Base-by-base conservation (phyloP, 2,797 vertebrate species). In the Cyclura pinguis region DNA sequence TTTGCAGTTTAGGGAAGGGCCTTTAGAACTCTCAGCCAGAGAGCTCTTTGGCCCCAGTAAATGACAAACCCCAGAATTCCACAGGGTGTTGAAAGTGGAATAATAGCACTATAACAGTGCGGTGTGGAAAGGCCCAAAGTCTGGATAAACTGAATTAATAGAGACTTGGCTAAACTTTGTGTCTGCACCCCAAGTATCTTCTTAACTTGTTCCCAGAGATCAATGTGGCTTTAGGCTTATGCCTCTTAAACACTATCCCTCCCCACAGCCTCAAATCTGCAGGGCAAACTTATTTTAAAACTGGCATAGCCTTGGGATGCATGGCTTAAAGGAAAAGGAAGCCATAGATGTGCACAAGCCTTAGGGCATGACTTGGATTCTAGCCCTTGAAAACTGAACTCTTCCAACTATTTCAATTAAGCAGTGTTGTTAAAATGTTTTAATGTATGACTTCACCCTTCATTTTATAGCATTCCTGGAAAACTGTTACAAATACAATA, bases 401-500 rank as follows among this genome's bases (percentile, higher is more conserved):
- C 73, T 95, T 96, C 80, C 89, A 91, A 69, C 0, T 42, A 88
- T 95, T 95, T 94, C 90, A 91, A 84, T 92, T 95, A 94, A 95
- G 93, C 94, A 85, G 80, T 93, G 93, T 94, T 96, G 95, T 94
- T 91, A 95, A 96, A 96, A 91, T 93, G 92, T 93, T 94, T 94
- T 94, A 96, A 95, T 93, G 91, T 93, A 94, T 94, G 92, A 94
- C 91, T 95, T 96, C 94, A 95, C 96, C 90, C 81, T 94, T 95
- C 90, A 88, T 94, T 92, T 95, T 96, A 92, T 87, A 88, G 91
- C 90, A 95, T 96, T 95, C 95, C 95, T 95, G 93, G 96, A 96
- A 96, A 96, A 88, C 92, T 85, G 86, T 93, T 95, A 93, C 86
- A 96, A 96, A 95, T 96, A 95, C 94, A 96, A 96, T 95, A 96